Evolutionary conservation across 2,888 invertebrate genomes (phyloP), one percentile per base, ranked within the genome.

Genomic region (Trichopoda pennipes): DNA sequence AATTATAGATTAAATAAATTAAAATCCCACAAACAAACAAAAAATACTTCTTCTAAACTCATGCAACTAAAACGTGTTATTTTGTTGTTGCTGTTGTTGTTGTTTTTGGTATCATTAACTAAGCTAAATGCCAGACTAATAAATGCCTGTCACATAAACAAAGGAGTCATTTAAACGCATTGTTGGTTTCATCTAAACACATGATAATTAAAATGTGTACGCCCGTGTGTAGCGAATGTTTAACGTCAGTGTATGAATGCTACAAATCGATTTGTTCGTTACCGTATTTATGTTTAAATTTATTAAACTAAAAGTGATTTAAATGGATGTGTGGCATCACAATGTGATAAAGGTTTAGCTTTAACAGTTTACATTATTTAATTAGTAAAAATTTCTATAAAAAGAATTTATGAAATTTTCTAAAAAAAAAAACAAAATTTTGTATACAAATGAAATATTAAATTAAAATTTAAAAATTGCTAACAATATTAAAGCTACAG

Each of bases 1-100:
- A 76, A 69, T 69, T 76, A 69, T 69, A 53, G 74, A 83, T 83
- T 84, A 82, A 83, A 84, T 84, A 82, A 83, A 84, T 84, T 85
- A 84, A 80, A 55, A 69, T 19, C 12, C 14, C 58, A 51, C 49
- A 44, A 35, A 49, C n/a, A 47, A 19, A 17, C n/a, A 21, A 19
- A 53, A 68, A 12, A 53, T 10, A 56, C n/a, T 21, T 56, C 7
- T 58, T 56, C 7, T 58, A 23, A 78, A 78, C 44, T 58, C 60
- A 75, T 28, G 49, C 35, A 35, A 47, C 47, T 49, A 28, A 49
- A 66, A 58, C 19, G 17, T 47, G n/a, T n/a, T n/a, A n/a, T n/a
- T n/a, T n/a, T n/a, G n/a, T n/a, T n/a, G n/a, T n/a, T n/a, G n/a
- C n/a, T n/a, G n/a, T n/a, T n/a, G n/a, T n/a, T n/a, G n/a, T n/a